Conservation (phyloP, 2,113 vertebrate species). For the Phyllostomus discolor region DNA sequence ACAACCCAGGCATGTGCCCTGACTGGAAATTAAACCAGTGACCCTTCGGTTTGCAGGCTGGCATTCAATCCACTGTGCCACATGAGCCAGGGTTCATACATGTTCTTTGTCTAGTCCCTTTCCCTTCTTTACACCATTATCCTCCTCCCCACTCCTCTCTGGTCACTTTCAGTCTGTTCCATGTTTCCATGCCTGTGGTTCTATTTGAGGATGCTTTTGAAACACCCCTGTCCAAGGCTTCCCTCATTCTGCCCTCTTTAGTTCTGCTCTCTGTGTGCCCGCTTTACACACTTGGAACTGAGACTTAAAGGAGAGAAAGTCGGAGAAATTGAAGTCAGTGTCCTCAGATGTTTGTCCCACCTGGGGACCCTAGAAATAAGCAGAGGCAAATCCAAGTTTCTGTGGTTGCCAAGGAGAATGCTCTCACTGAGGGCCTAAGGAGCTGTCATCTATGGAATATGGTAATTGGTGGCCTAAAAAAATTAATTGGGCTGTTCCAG, state of each 20-base stretch:
- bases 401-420: neutral
- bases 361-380: neutral
- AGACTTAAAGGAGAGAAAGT: neutral
- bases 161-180: no score
- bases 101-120: no score
- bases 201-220: neutral
- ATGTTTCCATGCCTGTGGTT: no score
- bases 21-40: no score
- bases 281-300: neutral
- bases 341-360: neutral
- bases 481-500: conserved; percentile 45
- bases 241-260: neutral
- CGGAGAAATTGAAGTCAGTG: neutral
- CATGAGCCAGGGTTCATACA: no score
- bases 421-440: neutral
- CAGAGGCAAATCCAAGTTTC: neutral
- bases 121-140: no score
- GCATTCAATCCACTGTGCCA: no score
- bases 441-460: conserved; percentile 23
- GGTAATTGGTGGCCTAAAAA: conserved; percentile 39
- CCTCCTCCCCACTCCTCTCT: no score
- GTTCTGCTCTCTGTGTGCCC: neutral
- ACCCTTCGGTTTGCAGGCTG: no score
- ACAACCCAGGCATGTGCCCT: no score
- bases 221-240: neutral